Evolutionary conservation across 2,888 invertebrate genomes (phyloP).

Genomic region (Cinara cedri): DNA sequence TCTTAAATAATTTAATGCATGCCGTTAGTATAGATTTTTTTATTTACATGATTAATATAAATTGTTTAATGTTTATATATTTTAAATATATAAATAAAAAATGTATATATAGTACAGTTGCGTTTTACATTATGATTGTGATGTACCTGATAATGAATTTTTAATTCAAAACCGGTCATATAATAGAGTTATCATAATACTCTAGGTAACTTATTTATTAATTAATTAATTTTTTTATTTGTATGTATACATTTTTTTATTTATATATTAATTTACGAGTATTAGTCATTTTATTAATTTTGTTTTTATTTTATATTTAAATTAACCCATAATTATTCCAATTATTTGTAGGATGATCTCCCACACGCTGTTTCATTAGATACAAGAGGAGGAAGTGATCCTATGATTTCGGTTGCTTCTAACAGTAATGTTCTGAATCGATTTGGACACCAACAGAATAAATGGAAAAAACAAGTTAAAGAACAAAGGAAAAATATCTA

Average conservation of each 20-base stretch:
- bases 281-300: no score
- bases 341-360: slow-evolving; percentile 28
- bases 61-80: not conserved
- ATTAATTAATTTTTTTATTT: no score
- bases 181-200: no score
- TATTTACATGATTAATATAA: not conserved
- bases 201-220: no score
- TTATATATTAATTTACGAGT: no score
- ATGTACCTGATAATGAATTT: no score
- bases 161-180: no score
- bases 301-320: no score
- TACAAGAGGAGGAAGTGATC: slow-evolving; percentile 25
- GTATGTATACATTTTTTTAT: no score
- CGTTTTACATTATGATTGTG: no score
- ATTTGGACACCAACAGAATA: slow-evolving; percentile 94
- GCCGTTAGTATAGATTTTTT: slow-evolving; percentile 21
- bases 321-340: not conserved
- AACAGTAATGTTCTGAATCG: slow-evolving; percentile 82
- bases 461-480: slow-evolving; percentile 96
- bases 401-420: slow-evolving; percentile 38
- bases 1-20: slow-evolving; percentile 29
- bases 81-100: no score
- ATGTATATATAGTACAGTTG: no score
- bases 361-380: slow-evolving; percentile 41
- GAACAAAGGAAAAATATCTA: slow-evolving; percentile 96